Percentiles rank a stretch among this genome's conserved stretches.
Conservation (phyloP, 2,113 vertebrate genomes). For the Myxocyprinus asiaticus region DNA sequence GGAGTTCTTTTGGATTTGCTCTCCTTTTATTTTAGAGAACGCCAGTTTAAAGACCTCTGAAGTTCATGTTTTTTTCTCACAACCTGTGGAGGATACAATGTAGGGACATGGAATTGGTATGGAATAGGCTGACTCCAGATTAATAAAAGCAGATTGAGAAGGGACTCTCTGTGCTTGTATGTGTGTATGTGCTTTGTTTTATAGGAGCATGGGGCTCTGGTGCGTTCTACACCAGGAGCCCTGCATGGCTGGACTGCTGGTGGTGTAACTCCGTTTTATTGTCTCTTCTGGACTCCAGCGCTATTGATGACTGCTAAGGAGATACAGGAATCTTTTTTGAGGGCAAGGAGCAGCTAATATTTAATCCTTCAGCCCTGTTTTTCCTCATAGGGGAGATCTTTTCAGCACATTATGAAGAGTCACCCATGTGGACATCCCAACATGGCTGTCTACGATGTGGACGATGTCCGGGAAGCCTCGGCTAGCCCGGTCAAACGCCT, state of each 20-base stretch:
- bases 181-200: slow-evolving; percentile 39
- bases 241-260: slow-evolving; percentile 31
- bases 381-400: slow-evolving; percentile 24
- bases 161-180: slow-evolving; percentile 12
- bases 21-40: slow-evolving; percentile 26
- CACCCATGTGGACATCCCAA: slow-evolving; percentile 73
- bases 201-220: slow-evolving; percentile 30
- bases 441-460: slow-evolving; percentile 75
- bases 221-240: slow-evolving; percentile 11
- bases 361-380: slow-evolving; percentile 11
- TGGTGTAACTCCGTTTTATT: slow-evolving; percentile 24
- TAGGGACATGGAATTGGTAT: slow-evolving; percentile 30
- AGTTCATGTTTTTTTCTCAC: slow-evolving; percentile 28
- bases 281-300: slow-evolving; percentile 7
- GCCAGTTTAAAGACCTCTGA: slow-evolving; percentile 13
- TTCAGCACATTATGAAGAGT: slow-evolving; percentile 75
- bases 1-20: slow-evolving; percentile 4
- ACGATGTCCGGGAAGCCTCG: slow-evolving; percentile 69
- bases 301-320: neutral
- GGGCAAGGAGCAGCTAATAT: neutral
- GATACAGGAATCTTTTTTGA: slow-evolving; percentile 18
- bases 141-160: neutral
- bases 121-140: slow-evolving; percentile 11
- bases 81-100: slow-evolving; percentile 38
- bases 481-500: slow-evolving; percentile 73